Evolutionary conservation across 2,113 vertebrate species (phyloP), one percentile per base, ranked within the genome.

Genomic region (Nerophis ophidion): DNA sequence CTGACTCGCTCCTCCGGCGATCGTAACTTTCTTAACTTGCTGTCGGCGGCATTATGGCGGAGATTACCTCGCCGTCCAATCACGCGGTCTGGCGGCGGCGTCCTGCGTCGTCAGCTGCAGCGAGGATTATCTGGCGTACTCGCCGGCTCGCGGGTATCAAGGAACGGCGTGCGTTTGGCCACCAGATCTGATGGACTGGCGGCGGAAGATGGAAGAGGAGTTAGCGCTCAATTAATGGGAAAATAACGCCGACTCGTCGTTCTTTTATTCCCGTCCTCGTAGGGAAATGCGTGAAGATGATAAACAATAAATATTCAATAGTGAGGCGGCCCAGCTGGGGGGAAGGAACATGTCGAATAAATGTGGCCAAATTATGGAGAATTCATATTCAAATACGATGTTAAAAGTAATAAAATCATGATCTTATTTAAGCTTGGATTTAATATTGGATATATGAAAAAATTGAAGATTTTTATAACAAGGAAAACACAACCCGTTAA

Each of bases 1-100:
- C 40, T 44, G 40, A 44, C 40, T 66, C 69, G 71, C 82, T 77
- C 72, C 76, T 86, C 76, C 77, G 54, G 57, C 65, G 70, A 80
- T 76, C 81, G 64, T 75, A 75, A 69, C 68, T 76, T 46, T 52
- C 77, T 81, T 86, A 80, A 83, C 76, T 80, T 82, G 76, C 68
- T 79, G 80, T 82, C 76, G 80, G 84, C 75, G 72, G 72, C 75
- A 80, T 81, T 81, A 76, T 67, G 44, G 63, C 75, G 74, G 71
- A 75, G 79, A 84, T 85, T 76, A 83, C 79, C 75, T 73, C 70
- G 75, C 84, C 76, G 81, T 70, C 81, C 81, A 83, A 85, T 84
- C 65, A 80, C 75, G 67, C 76, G 81, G 79, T 77, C 81, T 76
- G 60, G 47, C 36, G 61, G 42, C 45, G 63, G 69, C 48, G 65